Percentiles rank a stretch among this genome's conserved stretches.
These are phyloP conservation scores for Pluvialis apricaria DNA, from an alignment of 2,113 vertebrate species.

Conservation along the genomic window DNA sequence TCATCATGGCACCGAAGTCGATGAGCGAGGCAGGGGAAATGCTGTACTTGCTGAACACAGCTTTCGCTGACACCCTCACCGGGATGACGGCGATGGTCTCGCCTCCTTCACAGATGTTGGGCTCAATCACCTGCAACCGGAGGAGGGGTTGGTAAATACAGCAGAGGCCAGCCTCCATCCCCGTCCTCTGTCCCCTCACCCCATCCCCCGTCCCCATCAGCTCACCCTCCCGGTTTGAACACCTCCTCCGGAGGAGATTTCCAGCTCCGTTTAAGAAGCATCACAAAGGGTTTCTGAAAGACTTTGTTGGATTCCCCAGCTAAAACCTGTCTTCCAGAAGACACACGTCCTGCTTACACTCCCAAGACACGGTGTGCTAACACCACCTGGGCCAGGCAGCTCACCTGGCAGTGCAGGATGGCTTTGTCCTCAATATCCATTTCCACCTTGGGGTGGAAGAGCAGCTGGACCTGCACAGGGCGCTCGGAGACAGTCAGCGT, in stretches of 20 bases:
- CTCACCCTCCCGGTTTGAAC: not conserved
- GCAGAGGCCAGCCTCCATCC: not conserved
- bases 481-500: slow-evolving; percentile 66
- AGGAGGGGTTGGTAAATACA: not conserved
- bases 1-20: slow-evolving; percentile 80
- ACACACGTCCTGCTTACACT: rapidly evolving
- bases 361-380: not conserved
- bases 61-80: slow-evolving; percentile 76
- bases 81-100: slow-evolving; percentile 75
- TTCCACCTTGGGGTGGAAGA: slow-evolving; percentile 78
- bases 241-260: not conserved
- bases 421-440: slow-evolving; percentile 75
- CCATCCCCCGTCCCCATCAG: not conserved
- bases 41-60: slow-evolving; percentile 80
- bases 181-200: too few species aligned
- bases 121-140: slow-evolving; percentile 81
- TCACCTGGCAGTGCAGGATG: slow-evolving; percentile 84
- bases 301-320: not conserved
- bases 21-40: slow-evolving; percentile 77
- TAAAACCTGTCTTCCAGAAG: not conserved
- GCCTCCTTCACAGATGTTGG: slow-evolving; percentile 61
- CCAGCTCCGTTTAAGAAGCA: not conserved
- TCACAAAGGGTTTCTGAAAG: not conserved
- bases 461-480: slow-evolving; percentile 70
- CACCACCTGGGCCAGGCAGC: not conserved